Evolutionary conservation across 2,888 invertebrate species (phyloP).

Genomic region (Xestia sexstrigata): DNA sequence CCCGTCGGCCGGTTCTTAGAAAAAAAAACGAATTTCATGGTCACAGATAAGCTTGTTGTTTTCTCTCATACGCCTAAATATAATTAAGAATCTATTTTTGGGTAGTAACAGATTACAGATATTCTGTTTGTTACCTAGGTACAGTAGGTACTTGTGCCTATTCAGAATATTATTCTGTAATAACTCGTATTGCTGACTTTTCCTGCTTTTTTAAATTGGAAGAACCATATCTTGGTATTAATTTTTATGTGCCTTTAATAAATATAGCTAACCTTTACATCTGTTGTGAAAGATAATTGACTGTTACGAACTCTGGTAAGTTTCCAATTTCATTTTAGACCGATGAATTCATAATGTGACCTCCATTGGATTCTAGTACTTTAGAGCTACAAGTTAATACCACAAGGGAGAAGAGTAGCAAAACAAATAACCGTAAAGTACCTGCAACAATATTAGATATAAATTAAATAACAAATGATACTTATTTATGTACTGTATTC

Average conservation of each 20-base stretch:
- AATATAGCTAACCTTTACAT: not conserved
- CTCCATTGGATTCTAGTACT: constrained; percentile 18
- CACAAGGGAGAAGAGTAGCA: constrained; percentile 4
- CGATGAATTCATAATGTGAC: constrained; percentile 23
- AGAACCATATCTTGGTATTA: not conserved
- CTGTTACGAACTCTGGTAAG: not conserved
- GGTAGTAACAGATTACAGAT: not conserved
- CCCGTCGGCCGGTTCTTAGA: not conserved
- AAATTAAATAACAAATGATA: constrained; percentile 22
- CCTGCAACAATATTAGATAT: not conserved
- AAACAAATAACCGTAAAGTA: constrained; percentile 28
- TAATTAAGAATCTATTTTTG: not conserved
- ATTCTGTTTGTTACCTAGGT: not conserved
- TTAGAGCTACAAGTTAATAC: constrained; percentile 15
- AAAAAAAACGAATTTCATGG: not conserved
- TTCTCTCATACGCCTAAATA: not conserved
- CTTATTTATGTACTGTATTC: constrained; percentile 16
- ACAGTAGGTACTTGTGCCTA: not conserved
- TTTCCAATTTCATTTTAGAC: constrained; percentile 26
- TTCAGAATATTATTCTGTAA: not conserved
- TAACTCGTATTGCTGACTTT: not conserved
- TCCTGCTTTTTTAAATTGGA: not conserved
- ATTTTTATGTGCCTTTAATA: not conserved
- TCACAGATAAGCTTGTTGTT: constrained; percentile 13
- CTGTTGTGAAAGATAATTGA: constrained; percentile 1